Base-by-base conservation (phyloP, 2,797 vertebrate genomes). In the Carcharodon carcharias region DNA sequence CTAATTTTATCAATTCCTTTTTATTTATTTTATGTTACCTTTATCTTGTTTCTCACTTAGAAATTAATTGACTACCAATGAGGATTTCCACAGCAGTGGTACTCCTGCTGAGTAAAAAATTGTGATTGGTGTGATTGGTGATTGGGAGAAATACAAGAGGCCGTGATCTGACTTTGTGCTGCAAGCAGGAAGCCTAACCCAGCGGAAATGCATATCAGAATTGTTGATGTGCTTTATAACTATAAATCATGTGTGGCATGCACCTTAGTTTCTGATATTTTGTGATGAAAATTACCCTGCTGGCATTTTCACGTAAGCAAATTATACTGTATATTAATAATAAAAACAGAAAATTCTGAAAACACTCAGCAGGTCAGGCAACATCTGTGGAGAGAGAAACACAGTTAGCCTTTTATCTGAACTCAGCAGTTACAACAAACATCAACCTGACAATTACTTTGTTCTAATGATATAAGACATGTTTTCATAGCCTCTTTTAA, bases 321-420 rank as follows among this genome's bases (percentile, higher is more conserved):
- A 69, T 28, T 50, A 54, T 26, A 45, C 65, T 95, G 45, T 65
- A 26, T 71, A 28, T 73, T 54, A 73, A 63, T 61, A 61, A 63
- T n/a, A 61, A 63, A 92, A 92, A 16, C n/a, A 63, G 89, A 92
- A 92, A 67, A 67, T 93, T n/a, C 26, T 67, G 91, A 40, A 93
- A 93, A 93, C 1, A n/a, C 16, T n/a, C 23, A 67, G n/a, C 23
- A 65, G 40, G 8, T 67, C n/a, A 67, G 63, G 23, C 21, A 93
- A 40, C n/a, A 93, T 40, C 21, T 93, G 8, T 65, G n/a, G 61
- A 21, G 35, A 45, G 8, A 11, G n/a, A 93, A 26, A 40, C n/a
- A 45, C 26, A 26, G 50, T 63, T 45, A 93, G 63, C 58, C n/a
- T 65, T 45, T 65, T 8, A 21, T 67, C 63, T 65, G n/a, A 65